These are phyloP conservation scores for Dryobotodes eremita DNA, from an alignment of 2,888 invertebrate genomes.

Conservation along the genomic window DNA sequence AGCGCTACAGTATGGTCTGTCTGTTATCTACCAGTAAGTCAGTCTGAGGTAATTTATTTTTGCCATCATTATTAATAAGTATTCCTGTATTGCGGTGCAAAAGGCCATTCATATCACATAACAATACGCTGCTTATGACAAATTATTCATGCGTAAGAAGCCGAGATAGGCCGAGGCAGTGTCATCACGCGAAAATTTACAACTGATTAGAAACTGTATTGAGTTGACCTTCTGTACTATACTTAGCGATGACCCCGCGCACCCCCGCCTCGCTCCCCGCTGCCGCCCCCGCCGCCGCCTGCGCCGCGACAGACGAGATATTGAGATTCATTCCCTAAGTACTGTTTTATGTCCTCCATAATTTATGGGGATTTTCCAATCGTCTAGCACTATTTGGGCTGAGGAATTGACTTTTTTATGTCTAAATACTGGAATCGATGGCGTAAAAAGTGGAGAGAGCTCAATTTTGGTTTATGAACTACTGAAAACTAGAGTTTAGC, in stretches of 20 bases:
- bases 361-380: slow-evolving; percentile 53
- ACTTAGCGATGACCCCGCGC: not conserved
- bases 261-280: not conserved
- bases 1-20: not conserved
- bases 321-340: slow-evolving; percentile 62
- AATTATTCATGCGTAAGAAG: not conserved
- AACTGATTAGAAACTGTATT: not conserved
- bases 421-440: slow-evolving; percentile 11
- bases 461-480: not conserved
- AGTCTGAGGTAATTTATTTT: not conserved
- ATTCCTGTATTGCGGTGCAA: not conserved
- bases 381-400: slow-evolving; percentile 37
- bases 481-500: not conserved
- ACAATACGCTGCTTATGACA: slow-evolving; percentile 1
- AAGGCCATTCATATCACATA: not conserved
- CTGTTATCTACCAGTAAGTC: not conserved
- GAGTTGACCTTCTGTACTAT: slow-evolving; percentile 31
- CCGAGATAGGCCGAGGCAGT: not conserved
- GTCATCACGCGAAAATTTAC: not conserved
- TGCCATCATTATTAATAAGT: not conserved
- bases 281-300: slow-evolving; percentile 7
- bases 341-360: slow-evolving; percentile 56
- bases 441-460: not conserved
- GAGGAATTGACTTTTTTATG: slow-evolving; percentile 25
- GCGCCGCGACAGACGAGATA: slow-evolving; percentile 38